Conservation (phyloP, 2,888 invertebrate genomes). For the Erynnis tages region DNA sequence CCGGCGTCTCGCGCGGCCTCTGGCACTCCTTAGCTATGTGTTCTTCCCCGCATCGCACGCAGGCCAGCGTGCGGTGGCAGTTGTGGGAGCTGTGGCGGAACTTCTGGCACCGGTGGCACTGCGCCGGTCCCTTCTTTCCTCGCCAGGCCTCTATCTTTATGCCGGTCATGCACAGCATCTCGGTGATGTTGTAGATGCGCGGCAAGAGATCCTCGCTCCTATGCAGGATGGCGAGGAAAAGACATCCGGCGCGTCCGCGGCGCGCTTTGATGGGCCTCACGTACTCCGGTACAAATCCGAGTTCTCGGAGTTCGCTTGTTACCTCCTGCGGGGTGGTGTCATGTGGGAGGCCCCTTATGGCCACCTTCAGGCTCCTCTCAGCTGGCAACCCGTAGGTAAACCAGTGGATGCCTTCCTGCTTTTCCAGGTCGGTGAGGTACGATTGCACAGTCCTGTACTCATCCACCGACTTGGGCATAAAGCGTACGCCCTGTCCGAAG, state of each 20-base stretch:
- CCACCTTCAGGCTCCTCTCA: conserved; percentile 3
- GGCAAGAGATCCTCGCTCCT: conserved; percentile 23
- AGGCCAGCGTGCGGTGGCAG: conserved; percentile 31
- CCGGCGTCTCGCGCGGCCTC: background rate
- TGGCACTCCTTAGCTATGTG: conserved; percentile 7
- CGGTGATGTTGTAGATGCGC: conserved; percentile 27
- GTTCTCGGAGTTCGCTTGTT: conserved; percentile 9
- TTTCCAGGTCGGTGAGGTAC: background rate
- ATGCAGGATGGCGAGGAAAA: conserved; percentile 28
- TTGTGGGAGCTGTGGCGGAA: conserved; percentile 34
- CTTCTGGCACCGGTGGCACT: conserved; percentile 33
- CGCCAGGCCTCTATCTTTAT: conserved; percentile 32
- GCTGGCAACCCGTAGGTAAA: background rate
- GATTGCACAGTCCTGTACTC: background rate
- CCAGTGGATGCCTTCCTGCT: background rate
- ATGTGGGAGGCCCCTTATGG: conserved; percentile 28
- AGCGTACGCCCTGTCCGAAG: conserved; percentile 5
- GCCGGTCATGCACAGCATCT: conserved; percentile 36
- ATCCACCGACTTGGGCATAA: background rate
- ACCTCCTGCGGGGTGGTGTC: conserved; percentile 27
- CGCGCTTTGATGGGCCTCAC: conserved; percentile 22
- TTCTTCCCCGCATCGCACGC: conserved; percentile 9
- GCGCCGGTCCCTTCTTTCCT: conserved; percentile 17
- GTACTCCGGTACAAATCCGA: conserved; percentile 18
- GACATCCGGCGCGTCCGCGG: conserved; percentile 6